Conservation (phyloP, 2,113 vertebrate genomes). For the Brachyhypopomus gauderio region DNA sequence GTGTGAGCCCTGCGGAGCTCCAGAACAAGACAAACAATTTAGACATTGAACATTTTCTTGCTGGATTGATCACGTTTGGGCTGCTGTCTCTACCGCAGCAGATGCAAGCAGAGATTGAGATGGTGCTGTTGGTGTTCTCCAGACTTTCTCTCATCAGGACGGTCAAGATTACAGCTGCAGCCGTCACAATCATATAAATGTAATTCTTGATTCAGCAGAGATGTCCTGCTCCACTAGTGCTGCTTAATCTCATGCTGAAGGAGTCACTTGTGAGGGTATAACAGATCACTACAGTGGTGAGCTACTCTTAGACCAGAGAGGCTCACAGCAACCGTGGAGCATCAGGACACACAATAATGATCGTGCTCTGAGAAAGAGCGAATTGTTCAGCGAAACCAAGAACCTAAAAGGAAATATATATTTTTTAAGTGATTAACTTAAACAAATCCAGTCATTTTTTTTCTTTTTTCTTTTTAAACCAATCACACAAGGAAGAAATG, state of each 20-base stretch:
- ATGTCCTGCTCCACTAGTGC: neutral
- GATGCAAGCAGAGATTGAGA: too few relatives aligned
- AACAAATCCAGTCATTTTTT: neutral
- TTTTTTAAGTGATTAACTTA: too few relatives aligned
- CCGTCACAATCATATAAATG: too few relatives aligned
- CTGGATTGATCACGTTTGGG: too few relatives aligned
- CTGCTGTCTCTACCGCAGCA: too few relatives aligned
- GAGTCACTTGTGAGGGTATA: neutral
- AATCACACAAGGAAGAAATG: neutral
- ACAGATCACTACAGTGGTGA: neutral
- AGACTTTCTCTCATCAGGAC: slow-evolving; percentile 13
- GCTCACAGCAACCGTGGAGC: too few relatives aligned
- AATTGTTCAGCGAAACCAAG: neutral
- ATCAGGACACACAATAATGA: neutral
- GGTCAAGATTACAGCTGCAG: slow-evolving; percentile 22
- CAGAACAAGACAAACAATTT: too few relatives aligned
- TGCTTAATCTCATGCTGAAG: neutral
- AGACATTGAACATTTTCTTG: too few relatives aligned
- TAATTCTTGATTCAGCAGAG: slow-evolving; percentile 11
- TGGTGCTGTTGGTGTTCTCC: too few relatives aligned
- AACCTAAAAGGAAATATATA: neutral
- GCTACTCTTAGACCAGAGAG: neutral
- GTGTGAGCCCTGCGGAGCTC: too few relatives aligned
- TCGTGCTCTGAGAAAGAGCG: neutral
- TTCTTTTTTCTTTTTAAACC: neutral